A percentile compares a stretch with the other conserved stretches of the same genome.
Evolutionary conservation across 2,113 vertebrate genomes (phyloP).

Genomic region (Gavia stellata): DNA sequence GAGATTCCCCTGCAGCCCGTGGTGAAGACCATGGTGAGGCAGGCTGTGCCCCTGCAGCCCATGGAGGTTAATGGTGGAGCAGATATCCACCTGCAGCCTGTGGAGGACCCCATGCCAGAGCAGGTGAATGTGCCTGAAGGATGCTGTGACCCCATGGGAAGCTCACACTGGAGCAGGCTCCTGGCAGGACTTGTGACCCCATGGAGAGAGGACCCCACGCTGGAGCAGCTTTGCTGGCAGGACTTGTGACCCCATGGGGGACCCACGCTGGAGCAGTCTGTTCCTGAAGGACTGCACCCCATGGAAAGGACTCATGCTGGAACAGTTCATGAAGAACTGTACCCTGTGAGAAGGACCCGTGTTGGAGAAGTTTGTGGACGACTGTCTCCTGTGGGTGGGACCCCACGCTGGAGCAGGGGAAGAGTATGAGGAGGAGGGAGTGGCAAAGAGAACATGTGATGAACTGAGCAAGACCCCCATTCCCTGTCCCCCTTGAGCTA

Average conservation of each 20-base stretch:
- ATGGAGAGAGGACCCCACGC: rapidly evolving
- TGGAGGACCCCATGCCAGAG: rapidly evolving
- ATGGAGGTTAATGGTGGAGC: background rate
- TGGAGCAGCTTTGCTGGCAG: background rate
- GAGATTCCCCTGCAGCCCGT: background rate
- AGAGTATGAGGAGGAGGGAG: background rate
- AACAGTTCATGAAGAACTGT: background rate
- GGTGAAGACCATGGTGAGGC: background rate
- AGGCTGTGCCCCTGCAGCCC: background rate
- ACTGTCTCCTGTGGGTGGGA: background rate
- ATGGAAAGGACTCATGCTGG: background rate
- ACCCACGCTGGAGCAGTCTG: background rate
- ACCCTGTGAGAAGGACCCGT: background rate
- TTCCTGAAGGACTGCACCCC: background rate
- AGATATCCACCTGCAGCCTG: background rate
- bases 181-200: background rate
- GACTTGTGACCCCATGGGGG: background rate
- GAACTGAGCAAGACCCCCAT: background rate
- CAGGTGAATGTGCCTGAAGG: background rate
- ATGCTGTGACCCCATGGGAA: background rate
- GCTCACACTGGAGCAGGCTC: background rate
- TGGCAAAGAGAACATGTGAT: rapidly evolving
- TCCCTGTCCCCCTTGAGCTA: rapidly evolving
- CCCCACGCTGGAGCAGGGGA: rapidly evolving
- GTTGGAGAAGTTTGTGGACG: background rate